Base-by-base conservation (phyloP, 1,140 invertebrate genomes). In the Bombyx mandarina region DNA sequence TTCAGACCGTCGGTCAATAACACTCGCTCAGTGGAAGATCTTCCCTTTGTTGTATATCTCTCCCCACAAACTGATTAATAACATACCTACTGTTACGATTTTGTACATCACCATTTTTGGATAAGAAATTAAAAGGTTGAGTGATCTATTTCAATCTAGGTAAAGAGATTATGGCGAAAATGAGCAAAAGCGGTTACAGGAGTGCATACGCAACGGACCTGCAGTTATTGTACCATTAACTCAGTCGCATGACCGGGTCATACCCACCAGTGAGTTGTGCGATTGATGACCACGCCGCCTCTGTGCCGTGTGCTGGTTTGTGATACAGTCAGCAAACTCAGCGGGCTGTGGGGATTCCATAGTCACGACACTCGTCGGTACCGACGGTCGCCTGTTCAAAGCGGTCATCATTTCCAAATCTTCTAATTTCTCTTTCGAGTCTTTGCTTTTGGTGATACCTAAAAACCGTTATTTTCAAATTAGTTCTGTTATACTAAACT, bases 251-350 rank as follows among this genome's bases (percentile, higher is more conserved):
- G 5, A 42, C 6, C 42, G 42, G 49, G 44, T 4, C 9, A 45
- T 43, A 58, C 69, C 63, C 52, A 82, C 82, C 67, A 86, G 64
- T 42, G 80, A 83, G 43, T 77, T 68, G 22, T 79, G 80, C 6
- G 79, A 83, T 26, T 85, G 66, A 48, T 79, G 71, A 0, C 71
- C 71, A 8, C 81, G 59, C 57, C 85, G 66, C 57, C 85, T 65
- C 58, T 86, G 80, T 10, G 81, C 73, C 0, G 85, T 82, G 64
- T 89, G 88, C 65, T 88, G 84, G 56, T 86, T 89, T 26, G 68
- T 80, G 62, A 89, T 88, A 60, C 82, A 89, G 66, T 89, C 88
- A 6, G 84, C 79, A 58, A 89, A 89, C 58, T 87, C 84, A 0
- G 67, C 63, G 0, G 82, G 75, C 56, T 74, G 75, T n/a, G 63